Evolutionary conservation across 2,113 vertebrate genomes (phyloP), one percentile per base, ranked within the genome.

Genomic region (Lepisosteus oculatus): DNA sequence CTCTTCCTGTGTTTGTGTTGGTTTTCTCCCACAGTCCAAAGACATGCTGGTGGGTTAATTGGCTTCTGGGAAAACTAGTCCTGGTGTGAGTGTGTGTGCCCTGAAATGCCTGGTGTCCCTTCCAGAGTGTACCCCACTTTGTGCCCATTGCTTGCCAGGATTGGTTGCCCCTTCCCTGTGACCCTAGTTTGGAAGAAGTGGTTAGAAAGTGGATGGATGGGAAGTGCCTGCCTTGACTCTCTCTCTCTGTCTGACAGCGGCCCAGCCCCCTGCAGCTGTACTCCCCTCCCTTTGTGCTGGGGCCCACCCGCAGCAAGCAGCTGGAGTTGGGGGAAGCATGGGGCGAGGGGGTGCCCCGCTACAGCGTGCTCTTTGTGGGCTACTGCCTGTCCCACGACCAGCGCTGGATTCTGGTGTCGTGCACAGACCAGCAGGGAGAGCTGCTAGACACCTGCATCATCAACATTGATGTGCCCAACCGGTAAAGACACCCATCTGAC

Each of bases 311-410:
- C 77, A 88, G 94, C 81, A 98, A 97, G 76, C 95, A 93, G 81
- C 93, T 94, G 0, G 96, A 99, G 73, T 83, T 90, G 47, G 96
- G 96, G 69, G 97, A 99, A 81, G 90, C 94, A 0, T 95, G 95
- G 80, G 93, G 93, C 8, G 97, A 99, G 79, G 81, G 92, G 12
- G 93, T 92, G 67, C 91, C 97, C 82, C 97, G 94, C 71, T 95
- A 95, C 86, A 96, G 96, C 0, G 95, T 99, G 67, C 94, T 99
- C 43, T 99, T 94, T 61, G 96, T 99, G 3, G 96, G 96, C 3
- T 99, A 99, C 70, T 99, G 97, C 78, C 89, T 98, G 74, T 99
- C 97, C 65, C 96, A 98, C 0, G 97, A 99, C 82, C 97, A 99
- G 89, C 96, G 96, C 68, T 99, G 97, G 96, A 94, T 99, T 61